A percentile compares a stretch with the other conserved stretches of the same genome.
Evolutionary conservation across 2,797 vertebrate species (phyloP).

Genomic region (Picus viridis): DNA sequence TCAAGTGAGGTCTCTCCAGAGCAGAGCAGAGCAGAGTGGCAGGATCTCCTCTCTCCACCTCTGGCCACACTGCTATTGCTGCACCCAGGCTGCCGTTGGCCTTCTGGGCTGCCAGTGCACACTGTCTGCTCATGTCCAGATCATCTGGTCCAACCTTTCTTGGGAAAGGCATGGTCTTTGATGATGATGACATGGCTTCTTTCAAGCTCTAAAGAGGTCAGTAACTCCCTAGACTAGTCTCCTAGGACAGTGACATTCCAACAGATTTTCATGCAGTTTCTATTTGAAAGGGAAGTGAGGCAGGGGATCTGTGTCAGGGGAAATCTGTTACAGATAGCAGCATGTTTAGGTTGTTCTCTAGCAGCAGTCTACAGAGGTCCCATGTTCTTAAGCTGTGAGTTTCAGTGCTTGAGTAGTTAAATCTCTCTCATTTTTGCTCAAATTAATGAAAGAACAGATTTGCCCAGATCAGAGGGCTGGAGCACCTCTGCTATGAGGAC

Average conservation of each 20-base stretch:
- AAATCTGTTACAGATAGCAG: background rate
- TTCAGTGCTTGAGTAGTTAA: background rate
- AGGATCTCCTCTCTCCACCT: too few relatives aligned
- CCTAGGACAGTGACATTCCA: background rate
- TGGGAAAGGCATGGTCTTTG: background rate
- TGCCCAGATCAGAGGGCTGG: background rate
- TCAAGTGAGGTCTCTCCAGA: too few relatives aligned
- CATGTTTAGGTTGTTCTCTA: background rate
- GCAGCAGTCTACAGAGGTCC: background rate
- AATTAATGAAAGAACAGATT: background rate
- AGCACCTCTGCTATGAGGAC: too few relatives aligned
- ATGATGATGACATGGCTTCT: background rate
- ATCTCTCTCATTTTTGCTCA: background rate
- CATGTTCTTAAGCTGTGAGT: background rate
- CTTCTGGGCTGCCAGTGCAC: too few relatives aligned
- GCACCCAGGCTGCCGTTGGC: too few relatives aligned
- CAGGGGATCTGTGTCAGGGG: background rate
- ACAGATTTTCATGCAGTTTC: background rate
- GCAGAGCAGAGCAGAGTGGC: too few relatives aligned
- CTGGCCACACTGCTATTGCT: too few relatives aligned
- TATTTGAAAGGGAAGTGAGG: constrained; percentile 1
- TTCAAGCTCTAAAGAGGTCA: background rate
- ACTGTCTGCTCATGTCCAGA: too few relatives aligned
- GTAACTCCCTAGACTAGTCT: background rate
- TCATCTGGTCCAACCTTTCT: background rate